Base-by-base conservation (phyloP, 2,113 vertebrate genomes). In the Notothenia coriiceps region DNA sequence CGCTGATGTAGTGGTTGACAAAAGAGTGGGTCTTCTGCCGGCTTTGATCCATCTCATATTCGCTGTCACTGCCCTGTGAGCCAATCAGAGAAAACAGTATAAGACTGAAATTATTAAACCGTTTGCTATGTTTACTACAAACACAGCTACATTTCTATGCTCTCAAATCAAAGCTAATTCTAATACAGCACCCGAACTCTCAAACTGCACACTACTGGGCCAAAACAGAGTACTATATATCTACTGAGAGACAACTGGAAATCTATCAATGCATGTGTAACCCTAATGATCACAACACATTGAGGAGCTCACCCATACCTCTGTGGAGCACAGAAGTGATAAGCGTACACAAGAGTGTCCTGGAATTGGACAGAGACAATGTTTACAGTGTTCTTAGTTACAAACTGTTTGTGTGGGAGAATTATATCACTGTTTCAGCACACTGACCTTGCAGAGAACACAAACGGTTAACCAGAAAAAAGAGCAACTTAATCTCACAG, bases 1-100 rank as follows among this genome's bases (percentile, higher is more conserved):
- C 98, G 4, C 98, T 99, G 95, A 99, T 99, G 95, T 99, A 99
- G 94, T 99, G 98, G 95, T 99, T 99, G 95, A 99, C 98, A 0
- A 99, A 99, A 56, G 98, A 99, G 91, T 99, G 98, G 55, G 96
- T 97, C 93, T 99, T 98, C 95, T 97, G 97, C 10, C 96, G 95
- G 77, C 88, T 95, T 0, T 95, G 94, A 40, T 99, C 98, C 73
- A 97, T 95, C 93, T 99, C 98, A 1, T 97, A 99, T 75, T 99
- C 98, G 2, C 98, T 99, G 96, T 99, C 98, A 0, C 98, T 99
- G 77, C 97, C 97, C 98, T 99, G 91, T 2, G 54, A 74, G 78
- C 22, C 74, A 47, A 60, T 15, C n/a, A 65, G 49, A 29, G 55
- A 0, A 70, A 22, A 51, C 5, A 57, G 29, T 51, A 35, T 47